These are phyloP conservation scores for Thalassoma bifasciatum DNA, from an alignment of 2,113 vertebrate species.

Conservation along the genomic window DNA sequence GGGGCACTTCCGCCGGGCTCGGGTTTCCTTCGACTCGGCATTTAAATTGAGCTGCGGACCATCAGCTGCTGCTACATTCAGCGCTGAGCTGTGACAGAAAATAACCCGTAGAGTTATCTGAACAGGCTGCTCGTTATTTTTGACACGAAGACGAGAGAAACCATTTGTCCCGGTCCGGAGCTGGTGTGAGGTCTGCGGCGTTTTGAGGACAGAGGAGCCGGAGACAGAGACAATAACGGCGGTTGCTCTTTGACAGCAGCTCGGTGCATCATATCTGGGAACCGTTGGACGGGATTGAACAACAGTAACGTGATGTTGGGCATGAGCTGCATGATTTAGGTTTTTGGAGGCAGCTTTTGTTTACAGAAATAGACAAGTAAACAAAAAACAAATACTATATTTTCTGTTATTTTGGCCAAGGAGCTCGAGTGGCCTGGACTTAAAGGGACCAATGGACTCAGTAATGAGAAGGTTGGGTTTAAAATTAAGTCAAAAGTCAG, in stretches of 20 bases:
- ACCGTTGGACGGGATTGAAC: conserved; percentile 51
- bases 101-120: neutral
- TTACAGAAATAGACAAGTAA: conserved; percentile 17
- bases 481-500: conserved; percentile 1
- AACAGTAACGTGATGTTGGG: conserved; percentile 58
- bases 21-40: conserved; percentile 83
- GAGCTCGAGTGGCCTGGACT: conserved; percentile 50
- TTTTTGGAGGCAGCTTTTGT: neutral
- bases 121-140: neutral
- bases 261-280: conserved; percentile 71
- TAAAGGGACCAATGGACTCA: conserved; percentile 44
- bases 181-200: neutral
- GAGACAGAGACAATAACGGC: conserved; percentile 58
- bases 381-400: conserved; percentile 30
- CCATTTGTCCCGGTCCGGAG: neutral
- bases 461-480: conserved; percentile 42
- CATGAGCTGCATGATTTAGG: conserved; percentile 38
- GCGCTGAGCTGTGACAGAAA: conserved; percentile 30
- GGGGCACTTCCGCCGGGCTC: conserved; percentile 85
- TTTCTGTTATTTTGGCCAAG: conserved; percentile 24
- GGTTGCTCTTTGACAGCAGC: conserved; percentile 49
- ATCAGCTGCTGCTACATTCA: conserved; percentile 64
- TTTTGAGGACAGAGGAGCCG: conserved; percentile 28
- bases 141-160: neutral
- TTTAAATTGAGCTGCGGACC: conserved; percentile 85